Conservation (phyloP, 1,140 invertebrate species). For the Portunus trituberculatus region DNA sequence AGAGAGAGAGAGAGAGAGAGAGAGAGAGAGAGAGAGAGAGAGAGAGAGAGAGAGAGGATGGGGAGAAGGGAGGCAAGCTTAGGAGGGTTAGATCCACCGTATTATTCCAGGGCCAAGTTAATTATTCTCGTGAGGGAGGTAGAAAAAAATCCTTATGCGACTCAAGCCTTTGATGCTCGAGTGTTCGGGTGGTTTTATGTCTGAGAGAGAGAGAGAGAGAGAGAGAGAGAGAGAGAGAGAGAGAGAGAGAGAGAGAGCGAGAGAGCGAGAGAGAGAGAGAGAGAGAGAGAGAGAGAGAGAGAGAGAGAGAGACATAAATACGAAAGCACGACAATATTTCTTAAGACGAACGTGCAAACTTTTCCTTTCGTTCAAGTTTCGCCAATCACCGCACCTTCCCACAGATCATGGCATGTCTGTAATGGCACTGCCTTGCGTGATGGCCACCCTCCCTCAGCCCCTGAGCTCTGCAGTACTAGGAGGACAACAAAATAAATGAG, state of each 20-base stretch:
- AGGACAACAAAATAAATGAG: no score
- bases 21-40: background rate
- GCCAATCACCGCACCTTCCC: no score
- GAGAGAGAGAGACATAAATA: background rate
- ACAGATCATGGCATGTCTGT: no score
- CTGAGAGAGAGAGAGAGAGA: background rate
- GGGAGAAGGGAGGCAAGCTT: background rate
- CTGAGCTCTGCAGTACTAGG: no score
- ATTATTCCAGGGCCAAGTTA: conserved; percentile 12
- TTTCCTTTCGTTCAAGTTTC: no score
- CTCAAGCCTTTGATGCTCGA: conserved; percentile 30
- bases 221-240: background rate
- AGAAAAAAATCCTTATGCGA: conserved; percentile 34
- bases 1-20: background rate
- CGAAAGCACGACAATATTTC: no score
- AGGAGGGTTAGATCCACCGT: background rate
- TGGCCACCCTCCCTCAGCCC: no score
- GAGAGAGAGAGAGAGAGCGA: background rate
- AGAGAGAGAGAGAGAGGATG: background rate
- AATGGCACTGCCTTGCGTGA: no score
- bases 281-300: conserved; percentile 42
- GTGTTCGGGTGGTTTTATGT: no score
- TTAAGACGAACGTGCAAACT: no score
- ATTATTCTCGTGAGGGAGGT: background rate
- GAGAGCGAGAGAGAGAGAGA: conserved; percentile 17